Evolutionary conservation across 2,888 invertebrate species (phyloP), one percentile per base, ranked within the genome.

Genomic region (Rotaria macrura): DNA sequence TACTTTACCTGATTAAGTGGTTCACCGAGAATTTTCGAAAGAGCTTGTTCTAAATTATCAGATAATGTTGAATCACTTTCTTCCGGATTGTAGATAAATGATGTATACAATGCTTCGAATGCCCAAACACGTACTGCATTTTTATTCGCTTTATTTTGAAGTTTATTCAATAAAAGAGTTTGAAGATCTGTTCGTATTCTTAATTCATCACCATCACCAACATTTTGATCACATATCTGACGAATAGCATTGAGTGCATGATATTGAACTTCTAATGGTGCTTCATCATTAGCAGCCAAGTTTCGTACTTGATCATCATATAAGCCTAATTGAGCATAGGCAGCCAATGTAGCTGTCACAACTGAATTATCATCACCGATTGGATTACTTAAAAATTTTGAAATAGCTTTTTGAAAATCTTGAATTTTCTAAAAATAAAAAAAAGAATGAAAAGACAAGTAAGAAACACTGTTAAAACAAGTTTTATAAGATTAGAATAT

Each of bases 201-300:
- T 17, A 43, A 25, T 79, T 43, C 43, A 12, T 79, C 20, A 10
- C 1, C 5, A 25, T 79, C 79, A 43, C 43, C 43, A 25, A 79
- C n/a, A 79, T 38, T 9, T n/a, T 43, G 25, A 43, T 43, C n/a
- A 43, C n/a, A 23, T 4, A 79, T 79, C 43, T 79, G 40, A n/a
- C 43, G 40, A 43, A 79, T 79, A n/a, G 5, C 43, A 79, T 79
- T 79, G 4, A 79, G 9, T 25, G 79, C 79, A 20, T 79, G 79
- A 79, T 79, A 79, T 79, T 79, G 79, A 43, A 79, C n/a, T 79
- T 79, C 79, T n/a, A 79, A 79, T 23, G 43, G 43, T 43, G 6
- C 2, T 79, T 79, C 5, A 74, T 74, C 74, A 74, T 74, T 23
- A 40, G 43, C 25, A 43, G 43, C 40, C 20, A 65, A 20, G 3